Evolutionary conservation across 2,797 vertebrate genomes (phyloP).

Genomic region (Sternotherus odoratus): DNA sequence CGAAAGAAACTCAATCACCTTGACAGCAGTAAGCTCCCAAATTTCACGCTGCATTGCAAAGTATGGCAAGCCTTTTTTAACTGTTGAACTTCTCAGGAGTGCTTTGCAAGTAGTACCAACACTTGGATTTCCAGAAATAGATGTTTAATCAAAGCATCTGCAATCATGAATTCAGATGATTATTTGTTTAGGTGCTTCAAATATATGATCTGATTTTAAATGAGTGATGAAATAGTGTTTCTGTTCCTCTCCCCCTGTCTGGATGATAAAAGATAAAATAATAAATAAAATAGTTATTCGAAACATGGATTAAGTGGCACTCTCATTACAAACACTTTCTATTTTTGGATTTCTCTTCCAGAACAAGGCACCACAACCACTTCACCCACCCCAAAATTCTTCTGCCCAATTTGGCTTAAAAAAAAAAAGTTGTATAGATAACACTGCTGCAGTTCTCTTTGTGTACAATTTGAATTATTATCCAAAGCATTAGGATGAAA

Average conservation of each 20-base stretch:
- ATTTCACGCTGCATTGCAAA: constrained; percentile 40
- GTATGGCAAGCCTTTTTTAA: constrained; percentile 2
- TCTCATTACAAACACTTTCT: not conserved
- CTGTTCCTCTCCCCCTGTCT: not conserved
- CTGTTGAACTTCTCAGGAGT: not conserved
- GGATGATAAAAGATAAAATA: constrained; percentile 72
- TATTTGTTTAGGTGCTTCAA: constrained; percentile 70
- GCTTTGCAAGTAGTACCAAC: not conserved
- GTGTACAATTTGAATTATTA: not conserved
- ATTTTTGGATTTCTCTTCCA: not conserved
- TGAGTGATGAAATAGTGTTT: constrained; percentile 72
- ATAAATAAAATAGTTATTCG: constrained; percentile 70
- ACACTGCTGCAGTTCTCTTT: not conserved
- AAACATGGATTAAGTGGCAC: not conserved
- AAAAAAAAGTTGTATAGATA: not conserved
- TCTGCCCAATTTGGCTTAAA: not conserved
- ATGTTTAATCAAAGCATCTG: constrained; percentile 38
- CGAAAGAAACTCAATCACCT: not conserved
- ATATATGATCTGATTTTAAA: constrained; percentile 67
- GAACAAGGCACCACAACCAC: not conserved
- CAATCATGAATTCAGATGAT: constrained; percentile 58
- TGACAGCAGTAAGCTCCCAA: not conserved
- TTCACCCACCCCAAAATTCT: not conserved
- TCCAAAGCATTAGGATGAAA: not conserved
- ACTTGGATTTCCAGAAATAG: constrained; percentile 50